Conservation (phyloP, 2,797 vertebrate species). For the Takifugu rubripes region DNA sequence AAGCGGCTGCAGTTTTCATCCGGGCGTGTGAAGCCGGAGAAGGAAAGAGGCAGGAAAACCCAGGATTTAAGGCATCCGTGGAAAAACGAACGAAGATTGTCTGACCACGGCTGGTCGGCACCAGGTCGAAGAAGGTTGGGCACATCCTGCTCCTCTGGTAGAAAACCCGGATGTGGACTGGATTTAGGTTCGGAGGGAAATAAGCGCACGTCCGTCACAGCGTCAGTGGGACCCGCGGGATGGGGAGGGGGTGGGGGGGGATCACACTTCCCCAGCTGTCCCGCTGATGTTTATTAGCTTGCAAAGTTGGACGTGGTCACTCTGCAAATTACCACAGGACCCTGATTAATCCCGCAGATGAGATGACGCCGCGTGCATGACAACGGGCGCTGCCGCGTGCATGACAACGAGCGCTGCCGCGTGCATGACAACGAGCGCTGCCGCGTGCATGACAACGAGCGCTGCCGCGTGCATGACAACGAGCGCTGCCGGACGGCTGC, state of each 20-base stretch:
- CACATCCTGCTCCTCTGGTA: not conserved
- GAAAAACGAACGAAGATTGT: constrained; percentile 3
- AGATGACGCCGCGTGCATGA: constrained; percentile 4
- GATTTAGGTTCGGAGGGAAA: too few relatives aligned
- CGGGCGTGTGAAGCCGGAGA: too few relatives aligned
- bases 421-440: too few relatives aligned
- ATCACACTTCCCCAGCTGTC: not conserved
- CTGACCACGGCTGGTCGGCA: too few relatives aligned
- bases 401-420: too few relatives aligned
- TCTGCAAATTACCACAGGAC: constrained; percentile 27
- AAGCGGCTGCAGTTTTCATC: constrained; percentile 1
- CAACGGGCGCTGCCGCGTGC: constrained; percentile 19
- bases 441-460: too few relatives aligned
- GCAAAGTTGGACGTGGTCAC: constrained; percentile 22
- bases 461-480: constrained; percentile 5
- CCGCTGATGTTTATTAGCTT: constrained; percentile 20
- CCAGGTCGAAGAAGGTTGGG: too few relatives aligned
- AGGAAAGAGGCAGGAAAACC: too few relatives aligned
- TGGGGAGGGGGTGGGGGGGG: not conserved
- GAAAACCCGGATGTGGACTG: too few relatives aligned
- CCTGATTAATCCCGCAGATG: constrained; percentile 31
- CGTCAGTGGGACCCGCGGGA: too few relatives aligned
- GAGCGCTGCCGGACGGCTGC: constrained; percentile 6
- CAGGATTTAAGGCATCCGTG: too few relatives aligned
- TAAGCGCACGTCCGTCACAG: too few relatives aligned